A percentile compares a stretch with the other conserved stretches of the same genome.
phyloP scores from a whole-genome alignment of 1,140 invertebrate genomes.

The Sinella curviseta region DNA sequence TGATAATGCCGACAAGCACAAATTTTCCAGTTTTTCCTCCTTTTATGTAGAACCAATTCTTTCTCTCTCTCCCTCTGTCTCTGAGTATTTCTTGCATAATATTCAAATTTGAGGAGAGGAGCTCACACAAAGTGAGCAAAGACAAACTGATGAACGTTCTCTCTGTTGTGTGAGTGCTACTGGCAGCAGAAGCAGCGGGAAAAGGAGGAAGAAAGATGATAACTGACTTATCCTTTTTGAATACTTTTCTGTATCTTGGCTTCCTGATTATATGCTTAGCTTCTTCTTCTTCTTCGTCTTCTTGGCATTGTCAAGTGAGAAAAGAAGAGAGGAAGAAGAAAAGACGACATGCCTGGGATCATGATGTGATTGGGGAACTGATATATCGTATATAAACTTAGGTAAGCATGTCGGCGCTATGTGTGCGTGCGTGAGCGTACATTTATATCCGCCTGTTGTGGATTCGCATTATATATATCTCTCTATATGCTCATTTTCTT shows the following conservation, averaged over 20 bases:
- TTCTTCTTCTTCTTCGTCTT: too few species aligned
- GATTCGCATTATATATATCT: too few species aligned
- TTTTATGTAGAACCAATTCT: neutral
- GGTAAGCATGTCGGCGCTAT: too few species aligned
- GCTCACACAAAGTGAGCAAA: neutral
- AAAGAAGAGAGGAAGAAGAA: neutral
- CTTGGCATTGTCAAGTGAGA: slow-evolving; percentile 11
- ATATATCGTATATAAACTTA: too few species aligned
- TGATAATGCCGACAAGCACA: neutral
- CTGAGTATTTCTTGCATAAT: neutral
- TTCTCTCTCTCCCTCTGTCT: too few species aligned
- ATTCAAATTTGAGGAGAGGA: neutral
- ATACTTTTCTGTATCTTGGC: neutral
- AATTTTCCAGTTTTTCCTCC: neutral
- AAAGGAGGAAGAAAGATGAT: neutral
- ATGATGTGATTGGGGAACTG: slow-evolving; percentile 13
- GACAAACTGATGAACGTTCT: neutral
- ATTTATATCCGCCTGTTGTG: too few species aligned
- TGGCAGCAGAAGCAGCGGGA: neutral
- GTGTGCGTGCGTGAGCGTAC: too few species aligned
- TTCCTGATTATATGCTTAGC: neutral
- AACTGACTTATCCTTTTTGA: neutral
- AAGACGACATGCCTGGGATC: slow-evolving; percentile 15
- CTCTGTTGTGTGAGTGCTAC: neutral
- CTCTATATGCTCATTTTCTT: too few species aligned